Conservation (phyloP, 2,113 vertebrate genomes). For the Melanostigma gelatinosum region DNA sequence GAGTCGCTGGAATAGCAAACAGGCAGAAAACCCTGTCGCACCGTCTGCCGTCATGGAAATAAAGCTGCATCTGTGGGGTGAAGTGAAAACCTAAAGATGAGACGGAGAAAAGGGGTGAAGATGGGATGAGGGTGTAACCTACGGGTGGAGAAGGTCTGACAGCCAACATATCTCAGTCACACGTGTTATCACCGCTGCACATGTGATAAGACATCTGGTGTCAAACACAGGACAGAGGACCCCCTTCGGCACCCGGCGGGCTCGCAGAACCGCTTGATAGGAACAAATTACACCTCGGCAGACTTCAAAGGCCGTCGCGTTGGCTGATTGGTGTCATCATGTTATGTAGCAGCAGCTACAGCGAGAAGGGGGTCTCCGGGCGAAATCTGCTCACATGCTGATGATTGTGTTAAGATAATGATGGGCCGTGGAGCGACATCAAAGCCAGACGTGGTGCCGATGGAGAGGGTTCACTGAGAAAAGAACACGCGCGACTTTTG, state of each 20-base stretch:
- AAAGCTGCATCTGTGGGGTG: neutral
- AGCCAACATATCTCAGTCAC: neutral
- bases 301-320: constrained; percentile 47
- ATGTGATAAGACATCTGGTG: constrained; percentile 3
- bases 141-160: neutral
- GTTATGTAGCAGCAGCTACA: constrained; percentile 17
- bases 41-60: neutral
- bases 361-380: constrained; percentile 22
- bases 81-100: neutral
- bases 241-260: constrained; percentile 2
- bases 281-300: constrained; percentile 52
- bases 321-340: constrained; percentile 17
- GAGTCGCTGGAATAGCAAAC: neutral
- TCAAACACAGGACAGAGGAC: constrained; percentile 27
- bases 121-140: neutral
- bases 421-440: constrained; percentile 22
- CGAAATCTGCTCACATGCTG: constrained; percentile 40
- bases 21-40: constrained; percentile 15
- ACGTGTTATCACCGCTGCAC: neutral
- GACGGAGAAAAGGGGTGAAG: neutral
- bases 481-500: neutral
- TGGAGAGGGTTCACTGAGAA: constrained; percentile 1
- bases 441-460: constrained; percentile 11
- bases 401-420: constrained; percentile 53
- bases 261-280: constrained; percentile 9